Conservation (phyloP, 1,140 invertebrate species). For the Rhagoletis pomonella region DNA sequence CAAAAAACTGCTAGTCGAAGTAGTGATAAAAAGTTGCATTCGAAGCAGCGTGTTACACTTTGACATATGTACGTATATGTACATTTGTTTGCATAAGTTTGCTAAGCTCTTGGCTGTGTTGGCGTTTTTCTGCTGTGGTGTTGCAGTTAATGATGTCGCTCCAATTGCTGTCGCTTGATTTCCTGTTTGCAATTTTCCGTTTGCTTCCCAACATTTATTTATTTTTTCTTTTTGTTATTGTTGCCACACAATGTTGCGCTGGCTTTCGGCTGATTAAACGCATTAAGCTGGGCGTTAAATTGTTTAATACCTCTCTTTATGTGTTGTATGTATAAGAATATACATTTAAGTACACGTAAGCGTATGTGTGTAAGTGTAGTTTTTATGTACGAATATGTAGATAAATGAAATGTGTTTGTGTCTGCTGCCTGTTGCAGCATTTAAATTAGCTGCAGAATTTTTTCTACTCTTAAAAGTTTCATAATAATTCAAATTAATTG, state of each 20-base stretch:
- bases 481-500: slow-evolving; percentile 1
- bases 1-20: not conserved
- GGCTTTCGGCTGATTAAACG: slow-evolving; percentile 39
- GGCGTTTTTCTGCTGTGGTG: not conserved
- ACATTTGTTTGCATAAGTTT: no score
- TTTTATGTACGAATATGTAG: no score
- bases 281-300: slow-evolving; percentile 37
- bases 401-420: not conserved
- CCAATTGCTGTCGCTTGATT: slow-evolving; percentile 33
- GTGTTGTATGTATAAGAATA: not conserved
- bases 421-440: not conserved
- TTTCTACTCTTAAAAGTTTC: slow-evolving; percentile 10
- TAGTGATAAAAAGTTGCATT: not conserved
- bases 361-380: no score
- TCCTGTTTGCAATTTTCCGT: slow-evolving; percentile 41
- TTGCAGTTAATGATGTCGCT: slow-evolving; percentile 20
- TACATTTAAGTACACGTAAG: not conserved
- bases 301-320: not conserved
- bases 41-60: not conserved
- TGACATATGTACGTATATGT: not conserved
- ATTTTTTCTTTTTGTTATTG: not conserved
- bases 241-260: slow-evolving; percentile 4
- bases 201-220: not conserved
- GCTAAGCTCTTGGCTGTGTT: no score
- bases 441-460: not conserved